Evolutionary conservation across 2,888 invertebrate species (phyloP).

Genomic region (Augochlorella aurata): DNA sequence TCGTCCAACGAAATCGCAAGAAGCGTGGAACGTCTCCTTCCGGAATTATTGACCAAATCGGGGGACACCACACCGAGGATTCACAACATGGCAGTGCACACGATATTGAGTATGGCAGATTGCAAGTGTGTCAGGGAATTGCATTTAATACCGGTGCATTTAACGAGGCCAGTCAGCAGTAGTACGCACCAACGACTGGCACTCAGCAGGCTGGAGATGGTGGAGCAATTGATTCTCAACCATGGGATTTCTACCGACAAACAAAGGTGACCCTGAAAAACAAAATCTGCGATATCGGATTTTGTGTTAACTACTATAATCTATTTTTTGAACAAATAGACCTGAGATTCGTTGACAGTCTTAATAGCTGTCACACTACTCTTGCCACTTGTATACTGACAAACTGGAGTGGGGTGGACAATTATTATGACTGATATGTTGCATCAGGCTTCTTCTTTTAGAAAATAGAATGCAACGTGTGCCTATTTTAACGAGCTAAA

Average conservation of each 20-base stretch:
- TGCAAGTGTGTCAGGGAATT: conserved; percentile 91
- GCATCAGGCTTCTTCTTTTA: neutral
- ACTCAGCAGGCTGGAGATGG: conserved; percentile 92
- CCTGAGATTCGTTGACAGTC: neutral
- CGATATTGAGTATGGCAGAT: conserved; percentile 92
- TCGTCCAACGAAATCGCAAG: conserved; percentile 91
- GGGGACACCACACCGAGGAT: conserved; percentile 94
- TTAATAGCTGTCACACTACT: neutral
- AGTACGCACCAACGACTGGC: conserved; percentile 94
- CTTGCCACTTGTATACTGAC: neutral
- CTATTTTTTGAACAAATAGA: neutral
- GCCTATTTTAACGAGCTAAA: neutral
- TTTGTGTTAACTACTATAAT: neutral
- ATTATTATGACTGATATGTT: neutral
- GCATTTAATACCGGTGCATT: conserved; percentile 91
- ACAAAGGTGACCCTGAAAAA: conserved; percentile 85
- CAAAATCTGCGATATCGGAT: neutral
- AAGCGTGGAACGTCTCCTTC: conserved; percentile 91
- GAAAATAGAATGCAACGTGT: neutral
- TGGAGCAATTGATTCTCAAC: conserved; percentile 92
- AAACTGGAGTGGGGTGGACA: neutral
- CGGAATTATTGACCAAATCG: conserved; percentile 92
- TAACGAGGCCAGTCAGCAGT: conserved; percentile 92
- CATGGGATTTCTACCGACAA: conserved; percentile 94
- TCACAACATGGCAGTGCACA: conserved; percentile 93